Conservation (phyloP, 2,113 vertebrate genomes). For the Octodon degus region DNA sequence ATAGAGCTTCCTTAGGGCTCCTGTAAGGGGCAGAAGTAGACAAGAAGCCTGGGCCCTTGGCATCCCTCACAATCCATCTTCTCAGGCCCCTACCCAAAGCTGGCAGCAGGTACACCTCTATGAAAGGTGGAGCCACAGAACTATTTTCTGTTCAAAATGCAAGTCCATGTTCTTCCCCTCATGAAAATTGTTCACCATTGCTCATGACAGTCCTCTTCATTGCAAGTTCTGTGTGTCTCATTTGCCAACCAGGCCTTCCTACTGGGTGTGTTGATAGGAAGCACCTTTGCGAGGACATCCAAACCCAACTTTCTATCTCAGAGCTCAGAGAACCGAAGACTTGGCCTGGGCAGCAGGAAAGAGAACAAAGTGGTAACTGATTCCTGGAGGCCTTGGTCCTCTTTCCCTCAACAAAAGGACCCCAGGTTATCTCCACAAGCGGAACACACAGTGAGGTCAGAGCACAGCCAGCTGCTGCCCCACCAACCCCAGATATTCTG, state of each 20-base stretch:
- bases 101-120: not conserved
- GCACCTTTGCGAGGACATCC: not conserved
- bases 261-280: not conserved
- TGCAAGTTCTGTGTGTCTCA: not conserved
- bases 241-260: not conserved
- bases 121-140: not conserved
- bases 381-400: not conserved
- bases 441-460: conserved; percentile 82
- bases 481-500: conserved; percentile 70
- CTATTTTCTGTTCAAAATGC: not conserved
- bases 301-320: not conserved
- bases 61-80: not conserved
- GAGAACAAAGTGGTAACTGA: conserved; percentile 64
- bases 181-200: not conserved
- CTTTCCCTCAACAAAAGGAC: conserved; percentile 78
- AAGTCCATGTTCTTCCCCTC: not conserved
- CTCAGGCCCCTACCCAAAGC: not conserved
- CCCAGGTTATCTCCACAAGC: conserved; percentile 78
- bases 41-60: not conserved
- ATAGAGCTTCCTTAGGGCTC: not conserved
- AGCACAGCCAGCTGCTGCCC: conserved; percentile 81
- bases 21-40: not conserved
- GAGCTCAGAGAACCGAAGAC: not conserved
- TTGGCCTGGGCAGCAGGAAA: not conserved
- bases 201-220: not conserved